These are phyloP conservation scores for Theristicus caerulescens DNA, from an alignment of 2,113 vertebrate species.

Conservation along the genomic window DNA sequence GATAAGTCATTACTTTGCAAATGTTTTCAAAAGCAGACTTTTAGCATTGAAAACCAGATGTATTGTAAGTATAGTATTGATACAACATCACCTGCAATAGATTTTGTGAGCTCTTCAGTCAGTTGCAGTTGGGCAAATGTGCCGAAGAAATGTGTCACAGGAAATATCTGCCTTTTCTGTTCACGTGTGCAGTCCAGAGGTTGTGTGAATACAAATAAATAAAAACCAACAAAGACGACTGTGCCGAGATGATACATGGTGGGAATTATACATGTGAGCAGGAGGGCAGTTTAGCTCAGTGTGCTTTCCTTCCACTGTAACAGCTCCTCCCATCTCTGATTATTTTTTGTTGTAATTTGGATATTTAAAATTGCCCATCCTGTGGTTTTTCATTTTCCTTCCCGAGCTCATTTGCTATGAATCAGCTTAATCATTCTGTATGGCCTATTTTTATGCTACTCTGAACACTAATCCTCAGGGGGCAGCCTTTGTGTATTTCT, in stretches of 20 bases:
- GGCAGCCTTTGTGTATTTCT: neutral
- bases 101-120: neutral
- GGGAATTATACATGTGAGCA: neutral
- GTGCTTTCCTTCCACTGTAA: neutral
- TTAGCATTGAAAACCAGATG: neutral
- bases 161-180: neutral
- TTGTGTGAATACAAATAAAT: neutral
- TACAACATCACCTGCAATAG: neutral
- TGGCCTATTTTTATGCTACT: neutral
- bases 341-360: neutral
- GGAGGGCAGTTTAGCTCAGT: neutral
- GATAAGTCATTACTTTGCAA: neutral
- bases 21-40: neutral
- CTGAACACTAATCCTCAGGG: neutral
- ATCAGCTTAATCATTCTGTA: neutral
- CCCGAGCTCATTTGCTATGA: neutral
- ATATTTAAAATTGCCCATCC: neutral
- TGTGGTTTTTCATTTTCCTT: neutral
- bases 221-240: too few relatives aligned
- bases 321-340: neutral
- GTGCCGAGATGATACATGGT: neutral
- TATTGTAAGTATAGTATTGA: neutral
- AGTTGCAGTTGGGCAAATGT: neutral
- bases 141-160: rapidly evolving
- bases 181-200: neutral